Base-by-base conservation (phyloP, 2,797 vertebrate genomes). In the Characodon lateralis region DNA sequence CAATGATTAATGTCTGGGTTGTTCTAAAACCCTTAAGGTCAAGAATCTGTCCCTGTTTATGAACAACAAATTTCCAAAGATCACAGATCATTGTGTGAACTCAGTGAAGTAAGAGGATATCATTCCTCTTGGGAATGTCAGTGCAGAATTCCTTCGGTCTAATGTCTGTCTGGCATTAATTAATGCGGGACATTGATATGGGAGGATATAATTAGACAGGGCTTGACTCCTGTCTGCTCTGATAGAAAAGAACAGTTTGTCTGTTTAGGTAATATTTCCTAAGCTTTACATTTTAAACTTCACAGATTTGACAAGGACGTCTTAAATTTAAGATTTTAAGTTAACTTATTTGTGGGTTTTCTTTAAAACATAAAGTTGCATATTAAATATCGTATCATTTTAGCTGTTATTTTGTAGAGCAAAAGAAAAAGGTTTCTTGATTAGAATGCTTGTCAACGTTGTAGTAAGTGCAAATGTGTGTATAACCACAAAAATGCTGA, bases 101-200 rank as follows among this genome's bases (percentile, higher is more conserved):
- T 77, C 69, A 53, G 68, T 80, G 76, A 85, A 82, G 56, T 79
- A 84, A 85, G 74, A 56, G 75, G 84, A 80, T 79, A 76, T 82
- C 85, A 28, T 88, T 80, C 76, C 63, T 72, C 73, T 75, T 28
- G 80, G 87, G 85, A 91, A 90, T 91, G 83, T 39, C 39, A 26
- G 71, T 28, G 61, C 79, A 74, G 80, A 89, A 90, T 92, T 90
- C 85, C 85, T 84, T 77, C 85, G 82, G 83, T 78, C 72, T 89
- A 83, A 81, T 83, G 84, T 90, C 85, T 86, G 81, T 82, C 83
- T 88, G 85, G 77, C 85, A 82, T 89, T 70, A 78, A 81, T 77
- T 91, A 89, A 91, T 88, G 86, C 92, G 88, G 81, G 74, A 85
- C 82, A 71, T 80, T 71, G 82, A 88, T 88, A 78, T 78, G 78